Base-by-base conservation (phyloP, 2,797 vertebrate species). In the Chromis chromis region DNA sequence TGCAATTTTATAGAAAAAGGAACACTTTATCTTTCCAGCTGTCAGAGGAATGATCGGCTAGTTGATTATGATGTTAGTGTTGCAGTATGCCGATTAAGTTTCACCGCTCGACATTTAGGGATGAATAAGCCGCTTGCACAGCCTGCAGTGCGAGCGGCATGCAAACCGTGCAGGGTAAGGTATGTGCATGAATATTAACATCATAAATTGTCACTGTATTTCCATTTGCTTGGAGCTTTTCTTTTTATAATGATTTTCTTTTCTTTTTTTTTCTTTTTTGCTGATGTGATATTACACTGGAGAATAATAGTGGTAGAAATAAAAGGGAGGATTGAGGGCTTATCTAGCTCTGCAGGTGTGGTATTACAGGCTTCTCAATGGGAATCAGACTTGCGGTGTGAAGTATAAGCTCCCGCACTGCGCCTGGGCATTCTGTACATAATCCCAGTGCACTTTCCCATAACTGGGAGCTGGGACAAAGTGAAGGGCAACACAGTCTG, bases 271-370 rank as follows among this genome's bases (percentile, higher is more conserved):
- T 33, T 12, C 63, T 76, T 70, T 76, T 81, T 28, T 19, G 42
- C 66, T 67, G 40, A 83, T 82, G 77, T 65, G 42, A 77, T 88
- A 77, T 79, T 74, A 78, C 53, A 52, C 66, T 81, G 58, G 25
- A 68, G 76, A 79, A 89, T 85, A 87, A 88, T 79, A 65, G 67
- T 65, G 62, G 53, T 60, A 61, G 82, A 82, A 84, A 88, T 84
- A 85, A 89, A 86, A 79, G 63, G 62, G 28, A 81, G 88, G 83
- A 82, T 83, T 86, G 78, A 72, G 46, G 77, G 85, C 82, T 91
- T 88, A 91, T 91, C 89, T 79, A 28, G 64, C 85, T 78, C 76
- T 83, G 86, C 87, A 91, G 89, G 86, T 90, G 84, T 77, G 74
- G 82, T 74, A 87, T 90, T 89, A 84, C 85, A 78, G 84, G 55